Percentiles rank a stretch among this genome's conserved stretches.
Conservation (phyloP, 1,140 invertebrate species). For the Scaptomyza graminum region DNA sequence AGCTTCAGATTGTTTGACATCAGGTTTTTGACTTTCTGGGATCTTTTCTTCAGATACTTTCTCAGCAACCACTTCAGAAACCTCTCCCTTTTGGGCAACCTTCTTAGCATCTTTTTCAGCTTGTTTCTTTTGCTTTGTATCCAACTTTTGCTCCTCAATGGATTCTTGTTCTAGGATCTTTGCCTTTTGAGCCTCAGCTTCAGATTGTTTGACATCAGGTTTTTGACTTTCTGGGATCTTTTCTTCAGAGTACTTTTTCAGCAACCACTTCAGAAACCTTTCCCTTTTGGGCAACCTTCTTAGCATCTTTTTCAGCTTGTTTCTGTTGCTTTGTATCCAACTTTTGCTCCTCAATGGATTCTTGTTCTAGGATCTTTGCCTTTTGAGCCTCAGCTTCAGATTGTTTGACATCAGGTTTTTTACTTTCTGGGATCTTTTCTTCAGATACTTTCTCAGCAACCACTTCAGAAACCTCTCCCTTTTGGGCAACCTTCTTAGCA, state of each 20-base stretch:
- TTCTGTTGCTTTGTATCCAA: conserved; percentile 25
- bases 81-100: conserved; percentile 39
- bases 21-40: not conserved
- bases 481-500: not conserved
- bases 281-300: conserved; percentile 20
- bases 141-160: conserved; percentile 15
- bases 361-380: conserved; percentile 16
- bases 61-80: conserved; percentile 27
- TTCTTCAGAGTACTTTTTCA: too few species aligned
- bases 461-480: conserved; percentile 18
- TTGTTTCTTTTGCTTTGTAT: conserved; percentile 24
- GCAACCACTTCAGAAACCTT: conserved; percentile 40
- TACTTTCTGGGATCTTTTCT: conserved; percentile 13
- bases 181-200: conserved; percentile 9
- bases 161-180: conserved; percentile 25
- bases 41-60: conserved; percentile 28
- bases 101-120: conserved; percentile 3
- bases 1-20: not conserved
- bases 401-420: not conserved
- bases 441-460: conserved; percentile 4
- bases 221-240: conserved; percentile 2
- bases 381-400: conserved; percentile 42
- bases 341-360: conserved; percentile 29
- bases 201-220: not conserved
- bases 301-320: conserved; percentile 9